A percentile compares a stretch with the other conserved stretches of the same genome.
These are phyloP conservation scores for Sesamia inferens DNA, from an alignment of 2,888 invertebrate genomes.

Conservation along the genomic window DNA sequence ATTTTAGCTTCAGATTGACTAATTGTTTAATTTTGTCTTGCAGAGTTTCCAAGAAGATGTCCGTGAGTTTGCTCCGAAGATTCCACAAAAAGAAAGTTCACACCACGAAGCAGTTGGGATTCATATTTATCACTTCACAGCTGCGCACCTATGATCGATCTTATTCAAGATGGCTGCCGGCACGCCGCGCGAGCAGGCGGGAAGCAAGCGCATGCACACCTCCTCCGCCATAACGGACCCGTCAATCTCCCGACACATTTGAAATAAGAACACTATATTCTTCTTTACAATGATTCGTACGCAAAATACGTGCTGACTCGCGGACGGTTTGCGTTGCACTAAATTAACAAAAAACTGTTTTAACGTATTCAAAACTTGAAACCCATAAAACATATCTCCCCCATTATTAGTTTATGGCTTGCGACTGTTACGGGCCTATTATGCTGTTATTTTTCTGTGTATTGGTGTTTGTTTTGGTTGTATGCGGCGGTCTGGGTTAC, in stretches of 20 bases:
- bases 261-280: slow-evolving; percentile 72
- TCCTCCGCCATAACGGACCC: slow-evolving; percentile 76
- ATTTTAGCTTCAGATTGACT: slow-evolving; percentile 45
- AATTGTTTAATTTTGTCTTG: slow-evolving; percentile 61
- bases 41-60: slow-evolving; percentile 56
- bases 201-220: slow-evolving; percentile 85
- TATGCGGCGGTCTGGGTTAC: slow-evolving; percentile 81
- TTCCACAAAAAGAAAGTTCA: slow-evolving; percentile 72
- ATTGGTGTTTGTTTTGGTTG: slow-evolving; percentile 87
- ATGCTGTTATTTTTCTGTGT: slow-evolving; percentile 87
- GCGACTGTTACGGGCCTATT: slow-evolving; percentile 87
- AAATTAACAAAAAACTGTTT: slow-evolving; percentile 83
- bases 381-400: slow-evolving; percentile 89
- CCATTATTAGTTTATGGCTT: slow-evolving; percentile 89
- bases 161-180: slow-evolving; percentile 88
- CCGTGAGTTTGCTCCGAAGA: slow-evolving; percentile 48
- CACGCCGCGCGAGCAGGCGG: slow-evolving; percentile 82
- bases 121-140: slow-evolving; percentile 87
- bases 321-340: slow-evolving; percentile 83
- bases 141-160: slow-evolving; percentile 89
- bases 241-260: slow-evolving; percentile 79
- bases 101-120: slow-evolving; percentile 71
- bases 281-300: slow-evolving; percentile 52
- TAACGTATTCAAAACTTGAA: slow-evolving; percentile 87
- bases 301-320: slow-evolving; percentile 80